Conservation (phyloP, 2,113 vertebrate species). For the Machaerirhynchus nigripectus region DNA sequence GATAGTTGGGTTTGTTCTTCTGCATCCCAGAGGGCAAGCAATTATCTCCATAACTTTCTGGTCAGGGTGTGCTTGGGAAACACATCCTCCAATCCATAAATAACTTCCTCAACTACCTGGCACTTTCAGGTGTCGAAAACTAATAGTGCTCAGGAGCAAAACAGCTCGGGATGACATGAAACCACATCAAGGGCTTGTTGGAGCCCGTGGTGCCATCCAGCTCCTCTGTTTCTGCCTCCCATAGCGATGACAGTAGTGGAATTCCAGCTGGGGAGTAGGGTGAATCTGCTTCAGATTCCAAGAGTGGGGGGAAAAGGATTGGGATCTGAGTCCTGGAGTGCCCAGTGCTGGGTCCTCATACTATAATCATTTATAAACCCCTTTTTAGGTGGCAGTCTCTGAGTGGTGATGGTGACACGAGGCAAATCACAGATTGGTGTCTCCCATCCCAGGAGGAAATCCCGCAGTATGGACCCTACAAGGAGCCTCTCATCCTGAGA, state of each 20-base stretch:
- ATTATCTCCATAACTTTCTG: conserved; percentile 39
- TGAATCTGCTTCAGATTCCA: not conserved
- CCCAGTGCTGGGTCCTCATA: not conserved
- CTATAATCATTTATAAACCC: not conserved
- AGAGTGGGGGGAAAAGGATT: not conserved
- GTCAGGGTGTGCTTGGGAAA: not conserved
- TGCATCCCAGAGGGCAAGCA: conserved; percentile 61
- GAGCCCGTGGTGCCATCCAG: not conserved
- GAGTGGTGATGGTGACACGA: rapidly evolving
- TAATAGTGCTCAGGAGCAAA: not conserved
- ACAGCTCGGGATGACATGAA: rapidly evolving
- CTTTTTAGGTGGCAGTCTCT: not conserved
- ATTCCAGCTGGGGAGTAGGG: no score
- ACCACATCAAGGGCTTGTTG: not conserved
- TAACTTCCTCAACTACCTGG: not conserved
- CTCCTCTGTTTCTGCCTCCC: not conserved
- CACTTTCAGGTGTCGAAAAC: not conserved
- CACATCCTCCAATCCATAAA: not conserved
- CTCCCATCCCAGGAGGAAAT: not conserved
- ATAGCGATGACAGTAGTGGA: rapidly evolving
- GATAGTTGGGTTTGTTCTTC: not conserved
- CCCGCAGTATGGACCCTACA: rapidly evolving
- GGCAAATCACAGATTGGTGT: not conserved
- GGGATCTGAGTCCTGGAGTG: not conserved
- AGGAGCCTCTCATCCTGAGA: not conserved